Evolutionary conservation across 1,140 invertebrate species (phyloP), one percentile per base, ranked within the genome.

Genomic region (Cephus cinctus): DNA sequence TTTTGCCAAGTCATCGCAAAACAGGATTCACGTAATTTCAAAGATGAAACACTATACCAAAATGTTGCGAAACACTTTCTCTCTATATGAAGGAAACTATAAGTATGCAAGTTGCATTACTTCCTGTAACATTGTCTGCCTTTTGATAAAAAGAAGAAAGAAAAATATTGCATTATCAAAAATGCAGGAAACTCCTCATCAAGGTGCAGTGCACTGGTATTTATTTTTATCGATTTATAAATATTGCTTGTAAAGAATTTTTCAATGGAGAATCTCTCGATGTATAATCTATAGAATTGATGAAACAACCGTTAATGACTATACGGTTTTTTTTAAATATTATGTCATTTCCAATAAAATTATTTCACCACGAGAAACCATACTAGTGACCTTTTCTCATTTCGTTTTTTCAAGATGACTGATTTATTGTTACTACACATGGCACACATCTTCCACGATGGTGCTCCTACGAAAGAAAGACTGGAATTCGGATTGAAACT

Each of bases 11-110:
- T 11, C 27, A 12, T 11, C 9, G 27, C 14, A 30, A 30, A 30
- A 30, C 27, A 30, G 9, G 27, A 11, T 30, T 11, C 14, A 30
- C 14, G 12, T 30, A 30, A 11, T 4, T 12, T 2, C 9, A 12
- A 11, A 30, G 27, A 30, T 11, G 27, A 11, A 30, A 12, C 11
- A 30, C 14, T 30, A 16, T 40, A 31, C 45, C 35, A 39, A 5
- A 12, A 36, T 35, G 34, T 68, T 68, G 65, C 63, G 59, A 65
- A 67, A 67, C 61, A 47, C 66, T 67, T 69, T 69, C 67, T 70
- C 66, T 44, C 61, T 66, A 56, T 67, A 69, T 63, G 62, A 66
- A 49, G 43, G 50, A 67, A 64, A 62, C 56, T 61, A 57, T 61
- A 54, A 54, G 50, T 54, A 62, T 50, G 59, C 52, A 42, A 38